Evolutionary conservation across 1,140 invertebrate genomes (phyloP), one percentile per base, ranked within the genome.

Genomic region (Ganaspis sp.): DNA sequence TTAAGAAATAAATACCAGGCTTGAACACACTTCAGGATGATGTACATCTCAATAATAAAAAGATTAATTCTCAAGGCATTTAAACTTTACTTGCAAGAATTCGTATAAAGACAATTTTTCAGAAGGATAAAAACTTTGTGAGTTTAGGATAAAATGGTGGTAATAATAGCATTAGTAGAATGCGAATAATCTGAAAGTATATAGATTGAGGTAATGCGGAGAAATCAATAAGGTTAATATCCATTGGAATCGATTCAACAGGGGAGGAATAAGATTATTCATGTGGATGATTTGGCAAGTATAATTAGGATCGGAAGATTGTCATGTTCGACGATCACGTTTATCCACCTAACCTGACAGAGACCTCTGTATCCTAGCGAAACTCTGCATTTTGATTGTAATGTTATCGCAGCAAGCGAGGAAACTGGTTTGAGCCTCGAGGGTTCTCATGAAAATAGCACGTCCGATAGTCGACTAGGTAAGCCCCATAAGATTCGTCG

Each of bases 381-480:
- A 58, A 34, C 23, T 64, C 58, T 64, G 23, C 9, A 64, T 64
- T 64, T 29, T 34, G 26, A 64, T 29, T 64, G 26, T 34, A 34
- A 64, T 26, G 58, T 64, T 64, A 64, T 64, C 58, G 58, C 58
- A 29, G 9, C 19, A 9, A 26, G 6, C 0, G 0, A 64, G 58
- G 58, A 15, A 58, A 26, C 23, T 12, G 11, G 21, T 58, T 64
- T 15, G 23, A 64, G 23, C 23, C 58, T 29, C 23, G 23, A 64
- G 58, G 58, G 58, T 64, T 64, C 26, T 64, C 26, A 64, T 64
- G 58, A n/a, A 64, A 64, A 64, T 64, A 29, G 58, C 21, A 64
- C 58, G 21, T 29, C 21, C 58, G 58, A 64, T 64, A 64, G 58
- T 64, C 23, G 58, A 64, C 9, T 64, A 12, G 58, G 23, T 64